Evolutionary conservation across 2,888 invertebrate species (phyloP).

Genomic region (Mythimna loreyi): DNA sequence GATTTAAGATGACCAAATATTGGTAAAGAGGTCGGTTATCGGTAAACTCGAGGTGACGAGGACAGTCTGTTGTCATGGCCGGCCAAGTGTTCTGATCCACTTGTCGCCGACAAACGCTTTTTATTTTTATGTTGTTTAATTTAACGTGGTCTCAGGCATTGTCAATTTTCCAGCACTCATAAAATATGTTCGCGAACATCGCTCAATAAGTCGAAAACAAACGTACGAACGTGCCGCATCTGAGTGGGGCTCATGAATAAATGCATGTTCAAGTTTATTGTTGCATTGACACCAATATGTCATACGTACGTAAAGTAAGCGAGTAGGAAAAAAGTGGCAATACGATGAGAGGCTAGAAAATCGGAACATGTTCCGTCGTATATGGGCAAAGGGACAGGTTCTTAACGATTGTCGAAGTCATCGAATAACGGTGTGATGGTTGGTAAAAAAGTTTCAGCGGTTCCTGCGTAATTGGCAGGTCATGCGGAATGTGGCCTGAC

Average conservation of each 20-base stretch:
- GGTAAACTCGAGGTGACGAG: constrained; percentile 74
- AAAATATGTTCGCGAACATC: constrained; percentile 62
- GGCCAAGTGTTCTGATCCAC: constrained; percentile 31
- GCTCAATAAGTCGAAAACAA: constrained; percentile 69
- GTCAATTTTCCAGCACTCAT: constrained; percentile 9
- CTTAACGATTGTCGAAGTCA: constrained; percentile 84
- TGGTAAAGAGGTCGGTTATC: constrained; percentile 85
- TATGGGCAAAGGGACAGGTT: constrained; percentile 81
- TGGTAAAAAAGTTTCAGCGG: constrained; percentile 81
- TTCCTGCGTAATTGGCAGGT: constrained; percentile 85
- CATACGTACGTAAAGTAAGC: constrained; percentile 73
- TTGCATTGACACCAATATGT: constrained; percentile 88
- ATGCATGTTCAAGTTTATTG: constrained; percentile 86
- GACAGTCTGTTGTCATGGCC: constrained; percentile 53
- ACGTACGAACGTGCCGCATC: constrained; percentile 63
- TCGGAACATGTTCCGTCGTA: constrained; percentile 82
- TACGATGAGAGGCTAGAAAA: constrained; percentile 86
- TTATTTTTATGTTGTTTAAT: constrained; percentile 45
- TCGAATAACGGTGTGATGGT: constrained; percentile 83
- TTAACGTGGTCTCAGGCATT: constrained; percentile 17
- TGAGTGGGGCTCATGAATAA: constrained; percentile 76
- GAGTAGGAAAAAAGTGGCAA: constrained; percentile 81
- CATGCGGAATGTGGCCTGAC: constrained; percentile 83
- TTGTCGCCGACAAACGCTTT: constrained; percentile 27
- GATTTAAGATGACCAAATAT: constrained; percentile 81